Percentiles rank a stretch among this genome's conserved stretches.
These are phyloP conservation scores for Sylvietta virens DNA, from an alignment of 2,113 vertebrate species.

Conservation along the genomic window DNA sequence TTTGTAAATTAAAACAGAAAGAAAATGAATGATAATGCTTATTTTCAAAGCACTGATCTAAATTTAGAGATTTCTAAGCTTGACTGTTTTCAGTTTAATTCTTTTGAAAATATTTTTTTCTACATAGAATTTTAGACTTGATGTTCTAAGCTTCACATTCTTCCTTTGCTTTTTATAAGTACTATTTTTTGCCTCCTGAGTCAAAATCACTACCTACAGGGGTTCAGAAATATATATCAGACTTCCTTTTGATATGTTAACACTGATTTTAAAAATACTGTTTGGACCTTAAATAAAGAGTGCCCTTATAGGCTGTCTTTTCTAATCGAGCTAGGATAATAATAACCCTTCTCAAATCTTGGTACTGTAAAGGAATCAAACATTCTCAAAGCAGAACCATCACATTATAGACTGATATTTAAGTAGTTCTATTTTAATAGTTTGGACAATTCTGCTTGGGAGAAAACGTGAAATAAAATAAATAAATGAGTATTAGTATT, in stretches of 20 bases:
- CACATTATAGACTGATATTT: neutral
- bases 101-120: neutral
- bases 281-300: neutral
- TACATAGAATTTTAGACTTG: neutral
- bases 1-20: neutral
- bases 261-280: neutral
- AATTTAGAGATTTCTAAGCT: neutral
- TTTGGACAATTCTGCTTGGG: neutral
- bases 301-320: neutral
- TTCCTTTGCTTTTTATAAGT: neutral
- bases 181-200: neutral
- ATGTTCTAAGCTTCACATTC: neutral
- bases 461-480: neutral
- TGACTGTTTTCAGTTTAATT: neutral
- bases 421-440: neutral
- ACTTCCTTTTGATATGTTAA: neutral
- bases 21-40: neutral
- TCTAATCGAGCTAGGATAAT: neutral
- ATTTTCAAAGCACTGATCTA: neutral
- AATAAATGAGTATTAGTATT: neutral
- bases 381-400: neutral
- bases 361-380: neutral
- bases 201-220: neutral
- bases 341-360: neutral
- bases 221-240: neutral